Evolutionary conservation across 2,113 vertebrate genomes (phyloP), one percentile per base, ranked within the genome.

Genomic region (Oryzias javanicus): DNA sequence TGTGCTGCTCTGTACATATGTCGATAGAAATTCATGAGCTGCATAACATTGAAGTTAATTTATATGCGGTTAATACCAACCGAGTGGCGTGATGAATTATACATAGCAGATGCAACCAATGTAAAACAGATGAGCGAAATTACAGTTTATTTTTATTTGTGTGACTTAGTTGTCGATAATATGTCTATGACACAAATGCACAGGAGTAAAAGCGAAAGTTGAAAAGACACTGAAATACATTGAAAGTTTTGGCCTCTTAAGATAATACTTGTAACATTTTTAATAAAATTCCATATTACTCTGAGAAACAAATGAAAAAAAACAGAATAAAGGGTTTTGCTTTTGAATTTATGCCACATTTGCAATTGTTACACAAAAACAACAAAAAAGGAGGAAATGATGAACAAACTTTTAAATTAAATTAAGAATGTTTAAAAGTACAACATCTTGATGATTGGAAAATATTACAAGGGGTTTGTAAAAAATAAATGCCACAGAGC

Each of bases 31-130:
- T 85, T 79, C 82, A 89, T 82, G 80, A 84, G 80, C 74, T 54
- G 80, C 76, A 79, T 72, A 76, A 85, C 74, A 81, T 80, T 69
- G 14, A 69, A 85, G 67, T 84, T 84, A 68, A 85, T 88, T 82
- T 76, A 85, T 81, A 84, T 81, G 82, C 82, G 49, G 74, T 71
- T 83, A 86, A 74, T 82, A 88, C 80, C 78, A 78, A 80, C 80
- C 67, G 72, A 72, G 72, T 74, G 70, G 55, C 77, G 74, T 82
- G 72, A 89, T 89, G 80, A 89, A 87, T 89, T 85, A 87, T 83
- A 82, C 81, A 86, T 83, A 3, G 71, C 78, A 78, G 60, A 85
- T 80, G 74, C 78, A 80, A 78, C 55, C 74, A 78, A 65, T 68
- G 65, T 70, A 81, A 86, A 78, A 80, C 70, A 77, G 74, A 85